phyloP scores from a whole-genome alignment of 2,888 invertebrate species.

The Orthosia cruda region DNA sequence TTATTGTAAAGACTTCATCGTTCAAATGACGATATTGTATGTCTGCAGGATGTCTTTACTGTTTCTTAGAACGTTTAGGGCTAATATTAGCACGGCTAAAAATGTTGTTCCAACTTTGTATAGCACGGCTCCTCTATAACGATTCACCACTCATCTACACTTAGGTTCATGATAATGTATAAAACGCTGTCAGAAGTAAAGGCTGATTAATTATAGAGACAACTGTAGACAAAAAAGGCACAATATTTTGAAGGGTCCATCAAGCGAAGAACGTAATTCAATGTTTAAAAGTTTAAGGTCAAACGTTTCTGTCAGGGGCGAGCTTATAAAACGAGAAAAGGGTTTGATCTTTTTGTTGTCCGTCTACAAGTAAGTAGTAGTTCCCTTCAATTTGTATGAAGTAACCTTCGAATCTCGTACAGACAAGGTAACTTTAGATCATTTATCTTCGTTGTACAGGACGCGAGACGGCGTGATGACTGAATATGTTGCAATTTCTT shows the following conservation, averaged over 20 bases:
- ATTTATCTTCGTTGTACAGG: constrained; percentile 71
- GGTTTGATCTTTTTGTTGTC: constrained; percentile 64
- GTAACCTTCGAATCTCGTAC: constrained; percentile 65
- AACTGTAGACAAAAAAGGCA: constrained; percentile 52
- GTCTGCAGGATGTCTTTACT: constrained; percentile 78
- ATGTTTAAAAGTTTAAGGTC: constrained; percentile 72
- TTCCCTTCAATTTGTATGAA: constrained; percentile 69
- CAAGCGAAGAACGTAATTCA: constrained; percentile 59
- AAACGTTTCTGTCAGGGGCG: constrained; percentile 66
- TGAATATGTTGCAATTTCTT: constrained; percentile 71
- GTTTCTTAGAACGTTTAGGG: constrained; percentile 70
- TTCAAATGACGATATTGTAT: constrained; percentile 73
- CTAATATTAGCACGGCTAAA: constrained; percentile 62
- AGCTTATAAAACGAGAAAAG: constrained; percentile 64
- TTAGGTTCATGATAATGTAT: constrained; percentile 41
- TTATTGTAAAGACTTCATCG: constrained; percentile 71
- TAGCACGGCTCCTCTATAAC: constrained; percentile 36
- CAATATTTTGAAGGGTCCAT: constrained; percentile 63
- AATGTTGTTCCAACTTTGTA: constrained; percentile 57
- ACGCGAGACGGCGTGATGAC: constrained; percentile 64
- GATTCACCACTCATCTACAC: constrained; percentile 50
- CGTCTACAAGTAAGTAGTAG: constrained; percentile 37
- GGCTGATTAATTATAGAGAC: constrained; percentile 54
- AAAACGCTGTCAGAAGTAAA: constrained; percentile 44
- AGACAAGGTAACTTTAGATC: constrained; percentile 67